Conservation (phyloP, 2,797 vertebrate genomes). For the Danio choprae region DNA sequence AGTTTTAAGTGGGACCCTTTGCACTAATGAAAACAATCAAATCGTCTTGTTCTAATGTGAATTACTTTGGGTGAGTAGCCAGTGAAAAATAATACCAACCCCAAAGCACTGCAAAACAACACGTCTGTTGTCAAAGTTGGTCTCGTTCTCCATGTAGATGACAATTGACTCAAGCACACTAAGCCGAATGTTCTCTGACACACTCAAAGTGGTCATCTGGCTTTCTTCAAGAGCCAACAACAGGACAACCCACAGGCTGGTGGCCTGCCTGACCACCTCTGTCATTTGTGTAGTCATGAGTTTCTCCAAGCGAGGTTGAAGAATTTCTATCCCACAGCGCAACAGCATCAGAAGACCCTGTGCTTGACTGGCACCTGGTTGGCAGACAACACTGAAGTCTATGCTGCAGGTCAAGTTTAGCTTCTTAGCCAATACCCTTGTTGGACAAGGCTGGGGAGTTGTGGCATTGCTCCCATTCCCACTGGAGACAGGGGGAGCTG, state of each 20-base stretch:
- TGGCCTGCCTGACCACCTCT: constrained; percentile 65
- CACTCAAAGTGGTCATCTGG: constrained; percentile 67
- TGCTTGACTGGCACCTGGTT: constrained; percentile 63
- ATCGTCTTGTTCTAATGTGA: neutral
- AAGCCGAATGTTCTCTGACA: constrained; percentile 71
- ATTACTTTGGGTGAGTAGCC: neutral
- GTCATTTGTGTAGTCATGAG: constrained; percentile 65
- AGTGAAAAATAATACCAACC: constrained; percentile 66
- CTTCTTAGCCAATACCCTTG: constrained; percentile 65
- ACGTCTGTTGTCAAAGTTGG: constrained; percentile 72
- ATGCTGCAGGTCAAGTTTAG: constrained; percentile 79
- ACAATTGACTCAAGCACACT: constrained; percentile 70
- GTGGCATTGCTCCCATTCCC: constrained; percentile 26
- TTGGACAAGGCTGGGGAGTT: constrained; percentile 63
- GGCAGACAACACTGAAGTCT: constrained; percentile 72
- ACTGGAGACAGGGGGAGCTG: constrained; percentile 15
- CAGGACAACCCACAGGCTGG: constrained; percentile 71
- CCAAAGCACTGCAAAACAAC: constrained; percentile 84
- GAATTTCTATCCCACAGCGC: constrained; percentile 73
- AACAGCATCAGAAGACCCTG: constrained; percentile 69
- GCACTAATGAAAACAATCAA: too few relatives aligned
- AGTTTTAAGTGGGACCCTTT: too few relatives aligned
- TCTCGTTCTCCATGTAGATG: constrained; percentile 71
- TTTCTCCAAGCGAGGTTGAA: constrained; percentile 65
- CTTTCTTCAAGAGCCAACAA: constrained; percentile 78